Evolutionary conservation across 2,113 vertebrate species (phyloP).

Genomic region (Eira barbara): DNA sequence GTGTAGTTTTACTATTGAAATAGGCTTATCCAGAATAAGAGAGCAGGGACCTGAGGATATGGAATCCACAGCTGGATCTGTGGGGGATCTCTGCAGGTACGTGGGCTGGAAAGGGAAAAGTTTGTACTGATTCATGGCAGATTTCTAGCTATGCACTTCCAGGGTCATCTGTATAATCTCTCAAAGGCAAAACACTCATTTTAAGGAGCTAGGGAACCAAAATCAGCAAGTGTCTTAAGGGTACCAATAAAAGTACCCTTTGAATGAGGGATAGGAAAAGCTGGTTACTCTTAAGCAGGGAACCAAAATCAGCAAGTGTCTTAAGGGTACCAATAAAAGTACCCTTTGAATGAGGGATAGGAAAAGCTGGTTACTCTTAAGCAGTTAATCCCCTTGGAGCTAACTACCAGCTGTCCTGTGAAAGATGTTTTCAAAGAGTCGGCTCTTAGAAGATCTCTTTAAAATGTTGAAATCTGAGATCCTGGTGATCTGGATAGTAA

Average conservation of each 20-base stretch:
- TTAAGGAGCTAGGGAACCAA: neutral
- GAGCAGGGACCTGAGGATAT: neutral
- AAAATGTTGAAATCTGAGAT: neutral
- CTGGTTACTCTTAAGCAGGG: neutral
- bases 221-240: neutral
- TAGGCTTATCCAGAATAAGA: neutral
- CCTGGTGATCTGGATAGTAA: neutral
- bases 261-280: neutral
- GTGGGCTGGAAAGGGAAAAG: neutral
- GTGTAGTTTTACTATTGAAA: neutral
- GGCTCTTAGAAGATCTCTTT: neutral
- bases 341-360: neutral
- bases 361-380: neutral
- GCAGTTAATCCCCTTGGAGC: neutral
- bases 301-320: neutral
- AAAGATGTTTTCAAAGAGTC: neutral
- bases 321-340: neutral
- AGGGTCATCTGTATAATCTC: neutral
- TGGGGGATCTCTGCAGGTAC: neutral
- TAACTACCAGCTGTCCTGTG: neutral
- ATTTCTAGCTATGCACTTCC: neutral
- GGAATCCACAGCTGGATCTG: neutral
- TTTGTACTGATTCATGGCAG: neutral
- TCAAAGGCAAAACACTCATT: neutral
- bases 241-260: neutral